These are phyloP conservation scores for Eueremaeus valkanovi DNA, from an alignment of 2,888 invertebrate genomes.

Conservation along the genomic window DNA sequence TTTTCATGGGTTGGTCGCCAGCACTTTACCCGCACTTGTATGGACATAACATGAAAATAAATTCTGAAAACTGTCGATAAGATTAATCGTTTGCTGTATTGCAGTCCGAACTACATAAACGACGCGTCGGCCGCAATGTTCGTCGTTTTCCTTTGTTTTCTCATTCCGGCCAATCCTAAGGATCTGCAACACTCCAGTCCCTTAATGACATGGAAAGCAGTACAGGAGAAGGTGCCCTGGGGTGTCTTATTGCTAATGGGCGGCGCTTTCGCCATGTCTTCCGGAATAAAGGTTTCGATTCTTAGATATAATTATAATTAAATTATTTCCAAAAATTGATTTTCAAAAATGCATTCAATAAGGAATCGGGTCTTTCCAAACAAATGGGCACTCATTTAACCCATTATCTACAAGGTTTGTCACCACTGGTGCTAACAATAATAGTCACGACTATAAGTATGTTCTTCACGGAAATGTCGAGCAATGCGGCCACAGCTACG, in stretches of 20 bases:
- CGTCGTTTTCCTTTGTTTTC: constrained; percentile 40
- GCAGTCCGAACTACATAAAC: constrained; percentile 25
- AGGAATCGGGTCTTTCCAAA: constrained; percentile 67
- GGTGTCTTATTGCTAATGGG: constrained; percentile 77
- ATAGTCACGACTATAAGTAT: constrained; percentile 70
- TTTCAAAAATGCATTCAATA: neutral
- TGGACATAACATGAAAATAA: too few species aligned
- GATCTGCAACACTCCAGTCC: constrained; percentile 59
- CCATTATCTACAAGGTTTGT: constrained; percentile 63
- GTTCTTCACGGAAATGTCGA: constrained; percentile 78
- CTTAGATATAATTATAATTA: neutral
- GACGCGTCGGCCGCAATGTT: constrained; percentile 43
- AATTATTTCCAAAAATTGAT: neutral
- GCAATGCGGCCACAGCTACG: constrained; percentile 83
- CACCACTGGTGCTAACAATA: constrained; percentile 65
- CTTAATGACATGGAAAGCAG: constrained; percentile 75
- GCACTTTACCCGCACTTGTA: neutral
- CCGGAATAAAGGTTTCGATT: constrained; percentile 61
- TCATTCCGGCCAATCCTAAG: constrained; percentile 52
- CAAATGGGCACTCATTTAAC: constrained; percentile 68
- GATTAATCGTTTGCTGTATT: neutral
- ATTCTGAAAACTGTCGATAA: too few species aligned
- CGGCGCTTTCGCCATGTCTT: constrained; percentile 86
- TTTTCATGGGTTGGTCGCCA: constrained; percentile 72
- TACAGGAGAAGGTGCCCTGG: constrained; percentile 83